phyloP scores from a whole-genome alignment of 2,888 invertebrate genomes.

The Hetaerina titia region DNA sequence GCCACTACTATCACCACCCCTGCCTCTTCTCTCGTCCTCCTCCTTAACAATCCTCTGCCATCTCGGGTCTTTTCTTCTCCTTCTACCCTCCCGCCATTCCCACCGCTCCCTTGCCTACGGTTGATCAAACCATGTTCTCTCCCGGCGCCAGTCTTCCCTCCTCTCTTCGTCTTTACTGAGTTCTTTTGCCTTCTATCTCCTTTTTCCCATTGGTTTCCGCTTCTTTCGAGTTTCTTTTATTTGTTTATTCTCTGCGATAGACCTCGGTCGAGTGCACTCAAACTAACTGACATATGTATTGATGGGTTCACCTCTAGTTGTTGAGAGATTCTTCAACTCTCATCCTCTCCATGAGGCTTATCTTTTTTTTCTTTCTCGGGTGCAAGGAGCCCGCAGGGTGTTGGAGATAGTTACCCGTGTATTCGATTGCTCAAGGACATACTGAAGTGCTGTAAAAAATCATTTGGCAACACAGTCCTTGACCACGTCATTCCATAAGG shows the following conservation, averaged over 20 bases:
- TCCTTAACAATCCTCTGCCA: too few species aligned
- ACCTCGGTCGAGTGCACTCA: neutral
- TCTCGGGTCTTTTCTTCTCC: neutral
- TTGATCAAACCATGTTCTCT: neutral
- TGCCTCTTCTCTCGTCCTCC: neutral
- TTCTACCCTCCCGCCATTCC: neutral
- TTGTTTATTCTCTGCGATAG: neutral
- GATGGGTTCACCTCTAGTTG: neutral
- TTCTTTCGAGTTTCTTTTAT: neutral
- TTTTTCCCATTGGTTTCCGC: neutral
- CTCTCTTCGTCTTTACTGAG: neutral
- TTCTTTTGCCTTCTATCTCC: neutral
- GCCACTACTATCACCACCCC: neutral
- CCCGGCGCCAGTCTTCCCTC: neutral
- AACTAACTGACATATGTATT: neutral
- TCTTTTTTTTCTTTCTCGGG: too few species aligned
- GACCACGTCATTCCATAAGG: too few species aligned
- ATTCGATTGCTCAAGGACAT: too few species aligned
- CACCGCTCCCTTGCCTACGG: neutral
- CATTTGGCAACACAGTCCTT: too few species aligned
- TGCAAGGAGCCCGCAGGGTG: too few species aligned
- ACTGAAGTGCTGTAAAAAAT: too few species aligned
- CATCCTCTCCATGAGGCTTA: neutral
- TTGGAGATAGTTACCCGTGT: too few species aligned
- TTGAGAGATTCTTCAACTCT: neutral